Evolutionary conservation across 1,140 invertebrate species (phyloP).

Genomic region (Hesperophylax magnus): DNA sequence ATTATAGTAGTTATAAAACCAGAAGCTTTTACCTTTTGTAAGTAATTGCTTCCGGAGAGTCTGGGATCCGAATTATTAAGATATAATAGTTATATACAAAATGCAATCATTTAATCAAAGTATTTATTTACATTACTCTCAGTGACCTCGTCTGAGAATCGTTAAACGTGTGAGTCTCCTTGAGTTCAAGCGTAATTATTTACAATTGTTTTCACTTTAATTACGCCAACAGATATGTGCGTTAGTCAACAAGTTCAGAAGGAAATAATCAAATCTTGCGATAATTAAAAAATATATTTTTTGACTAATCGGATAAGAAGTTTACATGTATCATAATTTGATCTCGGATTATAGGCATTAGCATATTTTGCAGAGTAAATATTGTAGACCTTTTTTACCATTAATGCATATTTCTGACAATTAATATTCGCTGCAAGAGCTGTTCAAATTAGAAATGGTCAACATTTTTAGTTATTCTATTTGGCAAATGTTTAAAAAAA

Average conservation of each 20-base stretch:
- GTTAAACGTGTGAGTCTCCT: conserved; percentile 6
- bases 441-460: no score
- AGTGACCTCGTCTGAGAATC: neutral
- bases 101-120: neutral
- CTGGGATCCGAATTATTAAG: neutral
- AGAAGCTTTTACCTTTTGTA: neutral
- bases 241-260: neutral
- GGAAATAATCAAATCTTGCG: no score
- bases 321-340: no score
- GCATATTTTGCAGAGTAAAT: no score
- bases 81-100: neutral
- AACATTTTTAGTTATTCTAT: no score
- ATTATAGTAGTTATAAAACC: neutral
- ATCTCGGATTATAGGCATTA: no score
- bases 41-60: neutral
- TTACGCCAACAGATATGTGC: neutral
- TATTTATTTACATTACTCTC: neutral
- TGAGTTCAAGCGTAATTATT: neutral
- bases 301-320: no score
- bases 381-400: no score
- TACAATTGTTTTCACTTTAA: neutral
- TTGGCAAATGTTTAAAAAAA: no score
- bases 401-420: no score
- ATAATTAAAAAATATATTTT: no score
- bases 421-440: no score